A percentile compares a stretch with the other conserved stretches of the same genome.
These are phyloP conservation scores for Syngnathoides biaculeatus DNA, from an alignment of 2,113 vertebrate genomes.

Conservation along the genomic window DNA sequence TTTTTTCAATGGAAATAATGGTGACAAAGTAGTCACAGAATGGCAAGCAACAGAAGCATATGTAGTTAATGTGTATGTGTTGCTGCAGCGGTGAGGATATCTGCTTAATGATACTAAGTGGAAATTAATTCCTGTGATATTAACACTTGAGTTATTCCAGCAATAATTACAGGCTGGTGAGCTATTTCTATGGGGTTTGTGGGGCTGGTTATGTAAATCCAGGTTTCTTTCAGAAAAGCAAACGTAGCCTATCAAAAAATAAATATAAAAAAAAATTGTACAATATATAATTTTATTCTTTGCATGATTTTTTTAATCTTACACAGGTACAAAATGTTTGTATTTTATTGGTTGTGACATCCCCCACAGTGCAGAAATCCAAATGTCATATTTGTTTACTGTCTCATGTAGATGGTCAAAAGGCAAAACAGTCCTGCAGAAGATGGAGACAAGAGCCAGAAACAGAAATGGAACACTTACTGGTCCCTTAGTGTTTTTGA, in stretches of 20 bases:
- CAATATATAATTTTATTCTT: too few relatives aligned
- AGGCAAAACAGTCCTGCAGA: not conserved
- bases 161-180: not conserved
- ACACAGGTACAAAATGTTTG: not conserved
- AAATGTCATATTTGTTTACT: not conserved
- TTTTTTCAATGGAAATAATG: conserved; percentile 14
- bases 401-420: not conserved
- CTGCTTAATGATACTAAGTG: conserved; percentile 21
- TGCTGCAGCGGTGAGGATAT: conserved; percentile 11
- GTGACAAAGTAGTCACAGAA: not conserved
- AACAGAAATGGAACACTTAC: too few relatives aligned
- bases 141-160: not conserved
- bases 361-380: not conserved
- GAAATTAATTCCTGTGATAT: not conserved
- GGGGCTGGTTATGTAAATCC: not conserved
- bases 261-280: too few relatives aligned
- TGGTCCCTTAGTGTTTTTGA: too few relatives aligned
- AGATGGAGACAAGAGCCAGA: not conserved
- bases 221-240: not conserved
- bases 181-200: not conserved
- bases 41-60: not conserved
- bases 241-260: not conserved
- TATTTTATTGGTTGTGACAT: not conserved
- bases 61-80: conserved; percentile 1
- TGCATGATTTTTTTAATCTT: not conserved